Percentiles rank a stretch among this genome's conserved stretches.
Evolutionary conservation across 2,888 invertebrate genomes (phyloP).

Genomic region (Himalopsyche japonica): DNA sequence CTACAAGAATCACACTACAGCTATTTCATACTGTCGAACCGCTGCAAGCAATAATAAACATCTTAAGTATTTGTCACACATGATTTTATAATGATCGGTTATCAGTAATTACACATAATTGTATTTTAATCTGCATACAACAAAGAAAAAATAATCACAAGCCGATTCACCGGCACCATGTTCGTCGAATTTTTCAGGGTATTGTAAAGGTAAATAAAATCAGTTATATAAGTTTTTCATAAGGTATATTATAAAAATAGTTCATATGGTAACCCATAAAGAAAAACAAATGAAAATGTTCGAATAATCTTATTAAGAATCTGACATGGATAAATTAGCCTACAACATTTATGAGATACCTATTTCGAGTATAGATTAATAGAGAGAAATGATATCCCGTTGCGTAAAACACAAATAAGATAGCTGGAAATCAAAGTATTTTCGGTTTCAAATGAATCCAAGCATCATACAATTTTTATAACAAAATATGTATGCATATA

Average conservation of each 20-base stretch:
- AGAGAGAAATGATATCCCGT: too few species aligned
- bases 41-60: background rate
- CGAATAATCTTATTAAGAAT: too few species aligned
- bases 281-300: too few species aligned
- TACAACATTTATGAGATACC: too few species aligned
- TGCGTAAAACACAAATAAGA: too few species aligned
- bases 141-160: background rate
- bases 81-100: background rate
- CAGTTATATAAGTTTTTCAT: background rate
- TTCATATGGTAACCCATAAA: background rate
- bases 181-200: background rate
- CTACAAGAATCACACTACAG: background rate
- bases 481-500: too few species aligned
- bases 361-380: too few species aligned
- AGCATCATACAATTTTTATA: too few species aligned
- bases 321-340: too few species aligned
- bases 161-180: background rate
- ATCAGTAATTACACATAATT: background rate
- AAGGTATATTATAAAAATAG: background rate
- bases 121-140: background rate
- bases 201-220: background rate
- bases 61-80: background rate
- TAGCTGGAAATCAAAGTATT: too few species aligned
- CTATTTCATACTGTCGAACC: background rate
- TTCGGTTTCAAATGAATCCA: too few species aligned